Evolutionary conservation across 1,140 invertebrate genomes (phyloP).

Genomic region (Popillia japonica): DNA sequence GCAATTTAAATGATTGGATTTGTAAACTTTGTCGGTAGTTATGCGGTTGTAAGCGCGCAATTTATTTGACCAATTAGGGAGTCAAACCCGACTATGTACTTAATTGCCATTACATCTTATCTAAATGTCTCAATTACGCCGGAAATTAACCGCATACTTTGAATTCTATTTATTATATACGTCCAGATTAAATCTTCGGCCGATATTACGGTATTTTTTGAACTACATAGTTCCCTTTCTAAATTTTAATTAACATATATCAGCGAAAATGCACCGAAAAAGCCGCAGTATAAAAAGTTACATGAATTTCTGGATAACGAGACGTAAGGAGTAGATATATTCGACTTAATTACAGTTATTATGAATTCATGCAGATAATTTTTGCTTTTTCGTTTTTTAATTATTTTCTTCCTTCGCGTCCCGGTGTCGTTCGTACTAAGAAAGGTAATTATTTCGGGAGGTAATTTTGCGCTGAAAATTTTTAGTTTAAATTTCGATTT

Average conservation of each 20-base stretch:
- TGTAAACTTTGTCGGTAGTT: too few relatives aligned
- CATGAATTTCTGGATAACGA: slow-evolving; percentile 30
- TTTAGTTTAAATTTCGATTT: slow-evolving; percentile 31
- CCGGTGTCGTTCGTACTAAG: background rate
- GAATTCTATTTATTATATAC: slow-evolving; percentile 16
- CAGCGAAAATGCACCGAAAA: slow-evolving; percentile 20
- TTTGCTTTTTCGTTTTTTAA: background rate
- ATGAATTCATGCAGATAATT: slow-evolving; percentile 9
- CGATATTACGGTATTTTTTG: background rate
- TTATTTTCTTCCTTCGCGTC: background rate
- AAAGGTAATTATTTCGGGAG: slow-evolving; percentile 19
- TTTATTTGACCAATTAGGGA: too few relatives aligned
- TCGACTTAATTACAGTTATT: slow-evolving; percentile 32
- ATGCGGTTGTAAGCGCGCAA: too few relatives aligned
- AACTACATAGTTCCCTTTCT: slow-evolving; percentile 16
- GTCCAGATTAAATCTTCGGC: background rate
- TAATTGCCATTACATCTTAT: too few relatives aligned
- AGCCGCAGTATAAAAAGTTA: slow-evolving; percentile 1
- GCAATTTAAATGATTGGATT: too few relatives aligned
- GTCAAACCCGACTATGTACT: too few relatives aligned
- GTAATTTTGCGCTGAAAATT: slow-evolving; percentile 29
- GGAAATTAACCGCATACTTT: slow-evolving; percentile 1
- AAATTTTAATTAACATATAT: slow-evolving; percentile 31
- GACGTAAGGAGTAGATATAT: slow-evolving; percentile 9
- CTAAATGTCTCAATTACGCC: background rate